Percentiles rank a stretch among this genome's conserved stretches.
Conservation (phyloP, 2,113 vertebrate species). For the Cynocephalus volans region DNA sequence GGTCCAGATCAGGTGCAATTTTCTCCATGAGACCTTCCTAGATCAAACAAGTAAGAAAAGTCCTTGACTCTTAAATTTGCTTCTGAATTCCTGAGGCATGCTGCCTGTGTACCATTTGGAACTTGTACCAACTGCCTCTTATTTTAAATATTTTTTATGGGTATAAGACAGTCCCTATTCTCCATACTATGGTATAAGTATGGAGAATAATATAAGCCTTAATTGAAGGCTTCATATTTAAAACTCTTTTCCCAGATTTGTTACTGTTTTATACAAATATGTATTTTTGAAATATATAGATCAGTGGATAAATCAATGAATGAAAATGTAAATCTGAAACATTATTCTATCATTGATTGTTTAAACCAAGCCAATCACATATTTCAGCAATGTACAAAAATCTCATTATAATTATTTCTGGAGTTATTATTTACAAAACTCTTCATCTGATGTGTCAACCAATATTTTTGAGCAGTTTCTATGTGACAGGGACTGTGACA, state of each 20-base stretch:
- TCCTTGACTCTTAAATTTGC: background rate
- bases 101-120: background rate
- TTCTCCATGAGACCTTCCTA: background rate
- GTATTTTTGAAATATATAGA: background rate
- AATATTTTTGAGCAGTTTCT: background rate
- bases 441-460: background rate
- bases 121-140: background rate
- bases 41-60: background rate
- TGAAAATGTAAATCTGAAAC: conserved; percentile 7
- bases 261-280: background rate
- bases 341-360: background rate
- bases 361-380: background rate
- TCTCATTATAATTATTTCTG: background rate
- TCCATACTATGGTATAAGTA: background rate
- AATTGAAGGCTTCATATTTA: background rate
- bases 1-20: background rate
- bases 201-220: no score
- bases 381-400: background rate
- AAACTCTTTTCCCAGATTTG: background rate
- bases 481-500: no score
- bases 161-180: background rate
- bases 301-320: background rate
- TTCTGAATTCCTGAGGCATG: background rate
- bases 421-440: background rate
- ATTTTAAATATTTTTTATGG: background rate